phyloP scores from a whole-genome alignment of 2,113 vertebrate species.

The Notothenia coriiceps region DNA sequence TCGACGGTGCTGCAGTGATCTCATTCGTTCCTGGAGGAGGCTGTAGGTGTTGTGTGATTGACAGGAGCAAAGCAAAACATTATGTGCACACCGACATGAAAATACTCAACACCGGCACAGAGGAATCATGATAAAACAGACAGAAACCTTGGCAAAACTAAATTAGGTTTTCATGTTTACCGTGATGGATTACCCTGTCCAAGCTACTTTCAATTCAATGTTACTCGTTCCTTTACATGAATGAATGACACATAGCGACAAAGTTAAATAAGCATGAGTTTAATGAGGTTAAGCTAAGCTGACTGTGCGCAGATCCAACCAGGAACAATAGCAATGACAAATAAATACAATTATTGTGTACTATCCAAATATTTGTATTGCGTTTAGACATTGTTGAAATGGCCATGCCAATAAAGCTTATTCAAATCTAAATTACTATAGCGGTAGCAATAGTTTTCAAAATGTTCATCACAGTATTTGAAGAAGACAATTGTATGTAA shows the following conservation, averaged over 20 bases:
- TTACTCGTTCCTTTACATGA: conserved; percentile 12
- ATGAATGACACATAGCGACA: conserved; percentile 19
- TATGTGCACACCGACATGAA: conserved; percentile 1
- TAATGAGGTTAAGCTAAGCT: background rate
- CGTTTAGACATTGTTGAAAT: too few relatives aligned
- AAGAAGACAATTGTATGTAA: background rate
- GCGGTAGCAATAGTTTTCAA: background rate
- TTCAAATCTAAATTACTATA: background rate
- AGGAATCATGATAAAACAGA: conserved; percentile 11
- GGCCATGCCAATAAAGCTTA: too few relatives aligned
- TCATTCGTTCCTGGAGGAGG: conserved; percentile 23
- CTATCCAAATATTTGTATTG: too few relatives aligned
- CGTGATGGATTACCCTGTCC: conserved; percentile 37
- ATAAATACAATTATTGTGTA: background rate
- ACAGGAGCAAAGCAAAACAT: conserved; percentile 27
- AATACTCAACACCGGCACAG: conserved; percentile 24
- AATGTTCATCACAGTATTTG: background rate
- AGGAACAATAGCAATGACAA: conserved; percentile 3
- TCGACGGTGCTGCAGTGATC: background rate
- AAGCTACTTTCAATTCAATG: background rate
- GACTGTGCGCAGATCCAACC: conserved; percentile 9
- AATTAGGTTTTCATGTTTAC: conserved; percentile 26
- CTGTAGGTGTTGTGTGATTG: conserved; percentile 26
- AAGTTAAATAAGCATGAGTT: background rate
- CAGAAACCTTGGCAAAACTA: conserved; percentile 30